A percentile compares a stretch with the other conserved stretches of the same genome.
phyloP scores from a whole-genome alignment of 2,888 invertebrate species.

The Pollenia angustigena region DNA sequence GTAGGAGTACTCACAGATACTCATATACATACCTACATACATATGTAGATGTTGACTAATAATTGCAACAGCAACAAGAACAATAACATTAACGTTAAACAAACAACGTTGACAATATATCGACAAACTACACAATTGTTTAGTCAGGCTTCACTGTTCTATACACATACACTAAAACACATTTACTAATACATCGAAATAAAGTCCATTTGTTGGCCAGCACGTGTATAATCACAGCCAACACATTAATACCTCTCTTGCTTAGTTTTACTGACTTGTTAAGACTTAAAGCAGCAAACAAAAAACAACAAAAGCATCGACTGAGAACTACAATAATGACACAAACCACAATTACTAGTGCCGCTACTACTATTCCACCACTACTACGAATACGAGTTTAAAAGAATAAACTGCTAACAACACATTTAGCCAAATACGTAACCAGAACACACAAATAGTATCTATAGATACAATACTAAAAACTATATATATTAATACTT shows the following conservation, averaged over 20 bases:
- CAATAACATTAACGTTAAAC: constrained; percentile 20
- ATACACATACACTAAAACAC: background rate
- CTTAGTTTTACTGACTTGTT: constrained; percentile 52
- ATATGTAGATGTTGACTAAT: background rate
- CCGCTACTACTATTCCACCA: background rate
- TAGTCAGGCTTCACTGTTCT: background rate
- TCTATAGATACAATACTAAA: too few species aligned
- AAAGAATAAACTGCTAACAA: constrained; percentile 18
- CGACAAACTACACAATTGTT: constrained; percentile 39
- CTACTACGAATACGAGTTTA: background rate
- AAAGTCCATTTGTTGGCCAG: constrained; percentile 52
- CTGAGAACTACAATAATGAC: constrained; percentile 7
- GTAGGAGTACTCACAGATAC: constrained; percentile 21
- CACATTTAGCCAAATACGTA: background rate
- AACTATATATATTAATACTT: too few species aligned
- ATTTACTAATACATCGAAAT: background rate
- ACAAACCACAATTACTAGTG: constrained; percentile 26
- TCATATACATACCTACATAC: constrained; percentile 13
- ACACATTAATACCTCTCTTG: constrained; percentile 52
- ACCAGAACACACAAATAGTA: too few species aligned
- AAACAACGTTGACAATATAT: constrained; percentile 51
- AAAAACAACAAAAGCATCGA: background rate
- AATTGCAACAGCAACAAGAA: background rate
- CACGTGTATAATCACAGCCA: constrained; percentile 62
- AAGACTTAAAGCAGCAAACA: constrained; percentile 14